These are phyloP conservation scores for Embidobia sp. DNA, from an alignment of 2,888 invertebrate genomes.

Conservation along the genomic window DNA sequence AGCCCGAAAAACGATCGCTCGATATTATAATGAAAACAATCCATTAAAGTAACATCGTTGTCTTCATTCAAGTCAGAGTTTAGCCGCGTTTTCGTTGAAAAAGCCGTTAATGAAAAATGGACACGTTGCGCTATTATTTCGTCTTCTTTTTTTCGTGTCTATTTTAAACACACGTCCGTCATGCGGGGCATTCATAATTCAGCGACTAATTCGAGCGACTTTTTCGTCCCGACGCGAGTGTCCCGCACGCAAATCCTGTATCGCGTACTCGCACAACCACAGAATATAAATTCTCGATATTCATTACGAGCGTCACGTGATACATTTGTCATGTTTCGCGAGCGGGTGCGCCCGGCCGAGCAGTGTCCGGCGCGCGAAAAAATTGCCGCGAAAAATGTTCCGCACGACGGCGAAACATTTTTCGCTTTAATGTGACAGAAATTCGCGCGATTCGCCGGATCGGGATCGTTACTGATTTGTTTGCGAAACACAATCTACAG, in stretches of 20 bases:
- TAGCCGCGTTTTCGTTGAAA: neutral
- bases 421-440: conserved; percentile 27
- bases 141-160: neutral
- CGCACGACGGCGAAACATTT: neutral
- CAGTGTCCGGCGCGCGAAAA: neutral
- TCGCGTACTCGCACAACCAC: conserved; percentile 8
- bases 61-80: no score
- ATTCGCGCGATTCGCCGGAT: conserved; percentile 6
- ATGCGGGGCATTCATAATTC: conserved; percentile 17
- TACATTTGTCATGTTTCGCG: conserved; percentile 32
- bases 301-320: conserved; percentile 36
- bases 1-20: no score
- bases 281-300: conserved; percentile 46
- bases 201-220: conserved; percentile 25
- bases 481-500: no score
- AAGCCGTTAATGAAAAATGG: neutral
- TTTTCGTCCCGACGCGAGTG: conserved; percentile 19
- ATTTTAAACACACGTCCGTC: conserved; percentile 10
- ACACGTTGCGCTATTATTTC: neutral
- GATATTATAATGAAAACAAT: no score
- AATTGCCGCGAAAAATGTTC: conserved; percentile 16
- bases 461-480: conserved; percentile 20
- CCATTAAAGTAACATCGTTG: no score
- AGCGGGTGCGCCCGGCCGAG: neutral
- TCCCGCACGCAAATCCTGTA: conserved; percentile 22